Base-by-base conservation (phyloP, 2,113 vertebrate genomes). In the Lepus timidus region DNA sequence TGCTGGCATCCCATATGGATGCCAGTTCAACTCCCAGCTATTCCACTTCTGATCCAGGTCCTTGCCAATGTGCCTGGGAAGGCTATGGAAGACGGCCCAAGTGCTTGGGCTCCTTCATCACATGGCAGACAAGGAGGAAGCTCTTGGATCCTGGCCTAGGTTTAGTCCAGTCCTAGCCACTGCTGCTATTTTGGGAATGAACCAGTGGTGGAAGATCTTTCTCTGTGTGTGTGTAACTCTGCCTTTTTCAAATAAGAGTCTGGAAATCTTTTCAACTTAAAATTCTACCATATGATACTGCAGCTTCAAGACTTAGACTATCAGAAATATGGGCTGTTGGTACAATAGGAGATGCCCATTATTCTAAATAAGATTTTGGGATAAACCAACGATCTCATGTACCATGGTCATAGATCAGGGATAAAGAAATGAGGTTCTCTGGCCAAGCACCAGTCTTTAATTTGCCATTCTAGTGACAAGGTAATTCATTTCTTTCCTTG, bases 241-340 rank as follows among this genome's bases (percentile, higher is more conserved):
- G 55, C 55, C 55, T 58, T 58, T 14, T 58, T 58, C 19, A 58
- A 58, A 6, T 58, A 36, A 80, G 29, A 61, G 9, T 81, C 51
- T 90, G 75, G n/a, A 70, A 86, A 70, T 23, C 52, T 82, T 76
- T 90, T 29, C 23, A 23, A 86, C 39, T 68, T 95, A 61, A 0
- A 81, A 3, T 64, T 91, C 68, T 76, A 23, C 36, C 70, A 55
- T 64, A 0, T 91, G 64, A 76, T 36, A 36, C 23, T 82, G 39
- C 17, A 78, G 39, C 33, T 90, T 87, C 23, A 93, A 31, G n/a
- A 87, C 16, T 86, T 51, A 65, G 33, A 94, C 70, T 19, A 78
- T 78, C 44, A 87, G n/a, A 91, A 39, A 27, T 58, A 10, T 62
- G 58, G 16, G 22, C 8, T 83, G 17, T 52, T 91, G 52, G 13